Evolutionary conservation across 2,797 vertebrate genomes (phyloP), one percentile per base, ranked within the genome.

Genomic region (Mus spretus): DNA sequence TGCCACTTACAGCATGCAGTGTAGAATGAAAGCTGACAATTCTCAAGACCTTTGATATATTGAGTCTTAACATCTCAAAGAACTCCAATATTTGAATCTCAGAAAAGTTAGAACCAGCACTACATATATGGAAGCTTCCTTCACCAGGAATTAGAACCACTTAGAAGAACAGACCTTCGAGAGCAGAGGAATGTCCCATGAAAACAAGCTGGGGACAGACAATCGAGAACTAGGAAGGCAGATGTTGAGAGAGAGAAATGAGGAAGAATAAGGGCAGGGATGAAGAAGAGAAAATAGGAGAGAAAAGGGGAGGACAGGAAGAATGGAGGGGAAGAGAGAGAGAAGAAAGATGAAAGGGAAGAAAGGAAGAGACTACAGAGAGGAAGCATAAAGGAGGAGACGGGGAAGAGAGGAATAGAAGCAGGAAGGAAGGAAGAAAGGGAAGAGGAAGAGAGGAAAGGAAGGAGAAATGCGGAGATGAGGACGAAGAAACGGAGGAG

Each of bases 31-130:
- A 9, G 75, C 26, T 31, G 14, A 74, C n/a, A 10, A 53, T 47
- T 0, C 31, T 13, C 61, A 95, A 83, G 4, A 2, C 63, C 93
- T 94, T 67, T 31, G 15, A 89, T 14, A 55, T 14, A 26, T 2
- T 72, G 40, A 84, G 10, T 72, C 13, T 82, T 80, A 75, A 85
- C 81, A 91, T 74, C 19, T 85, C 57, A 75, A 90, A 95, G 40
- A 28, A 82, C 28, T 78, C 28, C 2, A 79, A 44, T 28, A 92
- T 50, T 50, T 81, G 13, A 7, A 65, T 31, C 28, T 79, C 37
- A 92, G n/a, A 94, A 91, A 93, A 94, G 26, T 15, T 74, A 83
- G 9, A 87, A 13, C 22, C 14, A 77, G 24, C 70, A 28, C 40
- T 75, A 44, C 13, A 31, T n/a, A 37, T 65, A 34, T 12, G 7